A percentile compares a stretch with the other conserved stretches of the same genome.
Conservation (phyloP, 2,797 vertebrate genomes). For the Microctenopoma lineatum region DNA sequence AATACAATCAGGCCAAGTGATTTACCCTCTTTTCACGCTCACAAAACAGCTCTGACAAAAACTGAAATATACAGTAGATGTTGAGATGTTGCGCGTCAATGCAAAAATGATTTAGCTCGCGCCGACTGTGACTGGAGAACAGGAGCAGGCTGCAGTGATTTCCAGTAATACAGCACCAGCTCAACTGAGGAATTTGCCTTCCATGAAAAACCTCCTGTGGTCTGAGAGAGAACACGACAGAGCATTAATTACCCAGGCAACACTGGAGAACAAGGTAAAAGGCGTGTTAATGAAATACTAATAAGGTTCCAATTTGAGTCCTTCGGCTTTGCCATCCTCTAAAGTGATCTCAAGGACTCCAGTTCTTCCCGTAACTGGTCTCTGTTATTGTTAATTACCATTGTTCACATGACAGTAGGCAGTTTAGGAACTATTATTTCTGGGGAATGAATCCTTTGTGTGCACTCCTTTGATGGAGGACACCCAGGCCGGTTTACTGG, state of each 20-base stretch:
- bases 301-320: slow-evolving; percentile 80
- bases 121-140: slow-evolving; percentile 30
- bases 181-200: slow-evolving; percentile 47
- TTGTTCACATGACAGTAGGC: slow-evolving; percentile 73
- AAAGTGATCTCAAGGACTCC: slow-evolving; percentile 81
- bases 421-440: slow-evolving; percentile 73
- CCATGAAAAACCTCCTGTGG: slow-evolving; percentile 65
- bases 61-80: slow-evolving; percentile 7
- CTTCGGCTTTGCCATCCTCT: slow-evolving; percentile 69
- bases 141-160: slow-evolving; percentile 40
- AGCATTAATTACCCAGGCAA: slow-evolving; percentile 80
- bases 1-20: slow-evolving; percentile 25
- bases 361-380: slow-evolving; percentile 65
- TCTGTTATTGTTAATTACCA: slow-evolving; percentile 79
- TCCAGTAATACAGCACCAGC: slow-evolving; percentile 38
- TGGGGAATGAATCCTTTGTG: slow-evolving; percentile 70
- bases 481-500: slow-evolving; percentile 56
- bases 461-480: slow-evolving; percentile 71
- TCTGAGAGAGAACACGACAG: slow-evolving; percentile 55
- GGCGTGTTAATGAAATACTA: slow-evolving; percentile 84
- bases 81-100: slow-evolving; percentile 19
- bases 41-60: slow-evolving; percentile 32
- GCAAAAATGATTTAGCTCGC: slow-evolving; percentile 24
- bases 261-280: slow-evolving; percentile 80
- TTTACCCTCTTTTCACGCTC: slow-evolving; percentile 31